Percentiles rank a stretch among this genome's conserved stretches.
Evolutionary conservation across 1,140 invertebrate species (phyloP).

Genomic region (Drepana arcuata): DNA sequence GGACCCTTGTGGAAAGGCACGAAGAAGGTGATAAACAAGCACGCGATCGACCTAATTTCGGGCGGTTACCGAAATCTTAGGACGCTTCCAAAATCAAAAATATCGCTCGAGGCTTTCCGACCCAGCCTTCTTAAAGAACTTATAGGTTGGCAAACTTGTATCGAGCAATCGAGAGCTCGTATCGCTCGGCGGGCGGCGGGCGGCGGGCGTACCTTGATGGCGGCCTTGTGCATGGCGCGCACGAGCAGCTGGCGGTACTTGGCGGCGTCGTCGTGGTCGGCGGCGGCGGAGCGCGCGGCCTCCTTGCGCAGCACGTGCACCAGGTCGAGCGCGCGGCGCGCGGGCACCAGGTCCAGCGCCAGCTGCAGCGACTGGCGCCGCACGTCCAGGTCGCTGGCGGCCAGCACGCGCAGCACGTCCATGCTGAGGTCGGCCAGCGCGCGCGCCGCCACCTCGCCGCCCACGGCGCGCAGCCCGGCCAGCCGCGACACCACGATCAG

Average conservation of each 20-base stretch:
- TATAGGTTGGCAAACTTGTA: too few species aligned
- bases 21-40: too few species aligned
- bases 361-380: slow-evolving; percentile 89
- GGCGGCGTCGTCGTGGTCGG: slow-evolving; percentile 95
- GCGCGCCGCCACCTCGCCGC: slow-evolving; percentile 89
- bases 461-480: slow-evolving; percentile 89
- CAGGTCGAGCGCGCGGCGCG: slow-evolving; percentile 96
- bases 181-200: too few species aligned
- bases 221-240: slow-evolving; percentile 94
- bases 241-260: slow-evolving; percentile 97
- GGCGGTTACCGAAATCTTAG: too few species aligned
- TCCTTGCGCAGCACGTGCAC: slow-evolving; percentile 96
- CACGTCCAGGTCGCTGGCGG: slow-evolving; percentile 95
- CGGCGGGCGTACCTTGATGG: slow-evolving; percentile 79
- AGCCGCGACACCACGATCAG: slow-evolving; percentile 97
- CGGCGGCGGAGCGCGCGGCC: slow-evolving; percentile 91
- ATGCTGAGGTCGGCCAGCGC: slow-evolving; percentile 98
- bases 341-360: slow-evolving; percentile 94
- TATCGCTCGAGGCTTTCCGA: too few species aligned
- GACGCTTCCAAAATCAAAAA: too few species aligned
- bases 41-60: too few species aligned
- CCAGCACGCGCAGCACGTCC: slow-evolving; percentile 96
- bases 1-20: too few species aligned
- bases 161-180: too few species aligned
- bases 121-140: too few species aligned